Evolutionary conservation across 2,113 vertebrate genomes (phyloP).

Genomic region (Semnopithecus entellus): DNA sequence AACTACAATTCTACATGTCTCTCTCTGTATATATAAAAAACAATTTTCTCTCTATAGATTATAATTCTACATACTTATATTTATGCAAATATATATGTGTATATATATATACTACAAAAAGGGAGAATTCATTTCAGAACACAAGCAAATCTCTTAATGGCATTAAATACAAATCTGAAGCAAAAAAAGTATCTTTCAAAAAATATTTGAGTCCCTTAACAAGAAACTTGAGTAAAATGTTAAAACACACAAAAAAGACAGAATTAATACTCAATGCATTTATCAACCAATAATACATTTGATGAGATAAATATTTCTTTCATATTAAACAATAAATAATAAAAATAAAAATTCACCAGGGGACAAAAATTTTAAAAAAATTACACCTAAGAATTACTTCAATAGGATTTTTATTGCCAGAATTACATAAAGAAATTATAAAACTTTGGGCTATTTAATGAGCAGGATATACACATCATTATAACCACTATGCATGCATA

Average conservation of each 20-base stretch:
- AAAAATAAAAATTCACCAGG: not conserved
- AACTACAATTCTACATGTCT: not conserved
- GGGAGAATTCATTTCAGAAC: not conserved
- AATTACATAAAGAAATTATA: constrained; percentile 23
- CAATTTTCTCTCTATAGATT: not conserved
- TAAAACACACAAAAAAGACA: not conserved
- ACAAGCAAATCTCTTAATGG: not conserved
- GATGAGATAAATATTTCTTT: not conserved
- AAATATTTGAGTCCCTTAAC: not conserved
- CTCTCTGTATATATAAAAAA: not conserved
- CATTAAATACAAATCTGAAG: not conserved
- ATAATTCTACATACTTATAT: not conserved
- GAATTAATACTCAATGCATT: not conserved
- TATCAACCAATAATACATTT: not conserved
- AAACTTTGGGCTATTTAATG: not conserved
- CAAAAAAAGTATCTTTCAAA: not conserved
- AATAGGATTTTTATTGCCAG: not conserved
- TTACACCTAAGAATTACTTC: not conserved
- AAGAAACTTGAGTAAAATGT: not conserved
- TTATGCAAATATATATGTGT: not conserved
- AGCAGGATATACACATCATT: not conserved
- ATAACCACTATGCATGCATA: not conserved
- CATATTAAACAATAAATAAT: not conserved
- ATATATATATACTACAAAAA: not conserved
- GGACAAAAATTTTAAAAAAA: not conserved